Base-by-base conservation (phyloP, 2,888 invertebrate species). In the Andrena camellia region DNA sequence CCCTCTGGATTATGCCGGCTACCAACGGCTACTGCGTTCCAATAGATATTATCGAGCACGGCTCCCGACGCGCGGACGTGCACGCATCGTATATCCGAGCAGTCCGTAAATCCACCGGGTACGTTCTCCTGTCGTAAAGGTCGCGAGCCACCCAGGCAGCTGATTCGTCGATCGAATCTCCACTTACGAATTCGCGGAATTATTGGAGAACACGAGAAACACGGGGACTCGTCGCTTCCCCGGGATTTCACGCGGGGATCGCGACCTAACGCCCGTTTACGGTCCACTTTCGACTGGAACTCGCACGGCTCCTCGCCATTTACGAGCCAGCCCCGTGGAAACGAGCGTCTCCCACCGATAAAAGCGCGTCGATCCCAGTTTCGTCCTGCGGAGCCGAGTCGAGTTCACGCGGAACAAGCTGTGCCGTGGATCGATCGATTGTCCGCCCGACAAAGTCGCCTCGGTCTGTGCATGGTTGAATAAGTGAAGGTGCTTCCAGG, bases 401-500 rank as follows among this genome's bases (percentile, higher is more conserved):
- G 70, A 74, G n/a, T n/a, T 35, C 69, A 62, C 62, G 72, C 78
- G 67, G 69, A 42, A 83, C 78, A 73, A 75, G 50, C 57, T 23
- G 75, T 35, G 33, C 69, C 35, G 31, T 3, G 60, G 76, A 71
- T 33, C 63, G 64, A 81, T 78, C 78, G 81, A 10, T 20, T 3
- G n/a, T 57, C 63, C 54, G 57, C 67, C 7, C 48, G 17, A n/a
- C 50, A 48, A 62, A 78, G 81, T 81, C 75, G 75, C 62, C 62
- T 81, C 70, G 48, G 42, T 63, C 33, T 35, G 31, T 26, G 59
- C 63, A 20, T 57, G 59, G 68, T 74, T 85, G 83, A 86, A 86
- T 86, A 85, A 86, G 73, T 78, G 80, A 85, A 80, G 72, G 67
- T 17, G 57, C 57, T 82, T 78, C 79, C 66, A 70, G 75, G 78